Evolutionary conservation across 2,797 vertebrate species (phyloP), one percentile per base, ranked within the genome.

Genomic region (Gallirallus australis): DNA sequence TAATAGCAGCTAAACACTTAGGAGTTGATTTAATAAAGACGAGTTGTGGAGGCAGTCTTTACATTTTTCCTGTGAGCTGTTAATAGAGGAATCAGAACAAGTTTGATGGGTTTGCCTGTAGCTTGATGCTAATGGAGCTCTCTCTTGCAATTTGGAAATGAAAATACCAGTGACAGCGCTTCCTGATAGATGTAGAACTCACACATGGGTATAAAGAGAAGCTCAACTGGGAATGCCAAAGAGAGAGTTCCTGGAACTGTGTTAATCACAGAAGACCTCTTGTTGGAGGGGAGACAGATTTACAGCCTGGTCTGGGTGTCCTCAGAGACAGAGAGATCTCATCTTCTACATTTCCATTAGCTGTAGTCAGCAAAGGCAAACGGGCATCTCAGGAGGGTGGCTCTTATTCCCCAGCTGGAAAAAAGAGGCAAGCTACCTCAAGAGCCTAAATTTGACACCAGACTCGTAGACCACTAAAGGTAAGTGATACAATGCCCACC

Each of bases 121-220:
- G 50, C 35, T 64, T 89, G 64, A n/a, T 94, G 52, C 31, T 82
- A 76, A 79, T 82, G 77, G 87, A 89, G 30, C 16, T 90, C 73
- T 92, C 84, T 53, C 17, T 54, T 94, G 86, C 68, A 95, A 81
- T 71, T 91, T 75, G 73, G 53, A 94, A 91, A 83, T 7, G 20
- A 81, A 33, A 68, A 11, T 57, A 37, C n/a, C 52, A 25, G 47
- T 75, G 72, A 28, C 57, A 81, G 85, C 2, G 0, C 71, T 95
- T 95, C 60, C 63, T 83, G 33, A 80, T 54, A 78, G 72, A 69
- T 90, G n/a, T 35, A 50, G 18, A 86, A 71, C 31, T 75, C 40
- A 65, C 20, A 30, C 14, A 5, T 48, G 40, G 5, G 30, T 65
- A 45, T 85, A 61, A 81, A 68, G 50, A 78, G 37, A 82, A 19